A percentile compares a stretch with the other conserved stretches of the same genome.
phyloP scores from a whole-genome alignment of 30 jellyfish, hydroid and myxozoan genomes.

The Aurelia sp. region DNA sequence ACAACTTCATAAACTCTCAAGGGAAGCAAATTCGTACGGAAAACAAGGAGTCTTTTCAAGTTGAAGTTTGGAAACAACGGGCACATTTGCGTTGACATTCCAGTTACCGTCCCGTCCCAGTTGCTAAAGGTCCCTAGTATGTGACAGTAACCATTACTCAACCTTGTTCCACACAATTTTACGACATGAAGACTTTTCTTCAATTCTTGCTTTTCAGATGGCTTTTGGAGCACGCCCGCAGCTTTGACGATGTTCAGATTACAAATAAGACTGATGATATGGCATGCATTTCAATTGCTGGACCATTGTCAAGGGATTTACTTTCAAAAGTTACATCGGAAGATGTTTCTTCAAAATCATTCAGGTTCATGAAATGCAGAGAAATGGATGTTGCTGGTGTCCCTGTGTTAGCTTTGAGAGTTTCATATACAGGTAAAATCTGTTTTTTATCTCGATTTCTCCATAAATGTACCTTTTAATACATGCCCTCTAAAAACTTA shows the following conservation, averaged over 20 bases:
- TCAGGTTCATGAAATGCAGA: slow-evolving; percentile 88
- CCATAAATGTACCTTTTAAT: no score
- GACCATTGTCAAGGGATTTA: slow-evolving; percentile 90
- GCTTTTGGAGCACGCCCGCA: slow-evolving; percentile 85
- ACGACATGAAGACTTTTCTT: neutral
- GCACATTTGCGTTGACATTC: no score
- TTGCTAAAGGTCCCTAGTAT: no score
- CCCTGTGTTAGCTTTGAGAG: slow-evolving; percentile 94
- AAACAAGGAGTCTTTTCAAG: no score
- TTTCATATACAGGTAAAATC: slow-evolving; percentile 94
- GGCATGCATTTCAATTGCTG: slow-evolving; percentile 92
- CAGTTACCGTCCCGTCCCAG: no score
- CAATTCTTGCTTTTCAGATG: slow-evolving; percentile 63
- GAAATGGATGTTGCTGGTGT: slow-evolving; percentile 87
- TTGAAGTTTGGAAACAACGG: no score
- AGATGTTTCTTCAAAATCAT: slow-evolving; percentile 88
- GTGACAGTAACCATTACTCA: no score
- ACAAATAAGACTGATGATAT: slow-evolving; percentile 80
- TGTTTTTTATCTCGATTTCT: no score
- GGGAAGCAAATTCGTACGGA: no score
- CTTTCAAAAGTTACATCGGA: slow-evolving; percentile 73
- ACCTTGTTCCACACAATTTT: no score
- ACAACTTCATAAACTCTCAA: no score
- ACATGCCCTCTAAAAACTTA: no score
- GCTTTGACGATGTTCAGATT: slow-evolving; percentile 73